Evolutionary conservation across 2,113 vertebrate genomes (phyloP), one percentile per base, ranked within the genome.

Genomic region (Erpornis zantholeuca): DNA sequence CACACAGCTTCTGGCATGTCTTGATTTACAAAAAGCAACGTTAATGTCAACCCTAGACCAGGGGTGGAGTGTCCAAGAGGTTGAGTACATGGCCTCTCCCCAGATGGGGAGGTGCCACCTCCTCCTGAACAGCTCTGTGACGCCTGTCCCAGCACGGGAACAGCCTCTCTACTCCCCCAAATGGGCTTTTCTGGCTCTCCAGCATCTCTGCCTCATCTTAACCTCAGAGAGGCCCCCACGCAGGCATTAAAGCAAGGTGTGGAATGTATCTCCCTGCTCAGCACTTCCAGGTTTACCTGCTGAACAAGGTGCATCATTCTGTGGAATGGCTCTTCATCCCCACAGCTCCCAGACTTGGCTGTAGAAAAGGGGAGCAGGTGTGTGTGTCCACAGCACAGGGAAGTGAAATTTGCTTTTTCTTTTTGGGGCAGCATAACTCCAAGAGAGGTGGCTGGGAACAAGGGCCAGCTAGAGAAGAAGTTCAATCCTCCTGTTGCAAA

Each of bases 141-240:
- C 50, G 33, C 11, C 27, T 5, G 1, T 38, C 24, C 63, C 60
- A 35, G 40, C 40, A 18, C 3, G 0, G 56, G 42, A 61, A 31
- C 29, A 16, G 2, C 57, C 18, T 11, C 25, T 4, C 0, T 83
- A 29, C 9, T 81, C 11, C 11, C 16, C 19, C 3, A 56, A 0
- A 33, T 35, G n/a, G 44, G 9, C 11, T 87, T 52, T 70, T 82
- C 54, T 44, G 70, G 11, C 12, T 73, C n/a, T 24, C 15, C 65
- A 84, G 31, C 15, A 1, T n/a, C 82, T 79, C n/a, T 79, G 73
- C 25, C 15, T 85, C 80, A 31, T 57, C 40, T 73, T 53, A 82
- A 25, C 53, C 16, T 28, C 23, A 66, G 52, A 75, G 42, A 2
- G 3, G 22, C 27, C 60, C 28, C 16, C 1, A 2, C 15, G 8